These are phyloP conservation scores for Apis mellifera DNA, from an alignment of 1,140 invertebrate genomes.

Conservation along the genomic window DNA sequence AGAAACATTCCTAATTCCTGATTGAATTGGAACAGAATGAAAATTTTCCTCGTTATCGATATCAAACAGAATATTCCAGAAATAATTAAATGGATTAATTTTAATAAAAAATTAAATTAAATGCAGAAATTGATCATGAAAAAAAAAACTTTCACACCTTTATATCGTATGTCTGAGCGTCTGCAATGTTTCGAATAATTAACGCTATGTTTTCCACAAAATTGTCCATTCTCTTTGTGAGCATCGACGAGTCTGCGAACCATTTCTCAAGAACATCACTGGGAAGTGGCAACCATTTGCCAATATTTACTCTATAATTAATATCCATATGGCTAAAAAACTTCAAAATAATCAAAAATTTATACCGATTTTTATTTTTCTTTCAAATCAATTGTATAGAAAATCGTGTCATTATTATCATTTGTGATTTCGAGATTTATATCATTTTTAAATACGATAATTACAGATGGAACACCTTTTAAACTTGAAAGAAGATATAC, in stretches of 20 bases:
- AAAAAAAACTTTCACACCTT: conserved; percentile 49
- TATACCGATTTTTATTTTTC: background rate
- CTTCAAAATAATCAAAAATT: background rate
- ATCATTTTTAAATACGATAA: background rate
- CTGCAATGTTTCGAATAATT: conserved; percentile 55
- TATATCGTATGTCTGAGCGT: conserved; percentile 49
- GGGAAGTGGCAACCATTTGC: conserved; percentile 67
- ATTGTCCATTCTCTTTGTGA: conserved; percentile 55
- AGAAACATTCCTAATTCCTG: background rate
- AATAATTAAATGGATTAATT: background rate
- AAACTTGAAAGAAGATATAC: background rate
- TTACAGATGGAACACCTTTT: background rate
- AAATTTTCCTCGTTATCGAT: background rate
- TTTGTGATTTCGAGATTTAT: background rate
- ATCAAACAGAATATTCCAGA: background rate
- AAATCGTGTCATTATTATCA: background rate
- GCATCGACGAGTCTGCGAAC: conserved; percentile 54
- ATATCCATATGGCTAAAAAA: conserved; percentile 58
- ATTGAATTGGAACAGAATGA: background rate
- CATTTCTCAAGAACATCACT: conserved; percentile 55
- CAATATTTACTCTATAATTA: conserved; percentile 70
- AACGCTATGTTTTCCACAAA: conserved; percentile 56
- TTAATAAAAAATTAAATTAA: conserved; percentile 13
- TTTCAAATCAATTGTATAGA: background rate
- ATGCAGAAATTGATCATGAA: background rate